phyloP scores from a whole-genome alignment of 2,888 invertebrate species.

The Chironomus tentans region DNA sequence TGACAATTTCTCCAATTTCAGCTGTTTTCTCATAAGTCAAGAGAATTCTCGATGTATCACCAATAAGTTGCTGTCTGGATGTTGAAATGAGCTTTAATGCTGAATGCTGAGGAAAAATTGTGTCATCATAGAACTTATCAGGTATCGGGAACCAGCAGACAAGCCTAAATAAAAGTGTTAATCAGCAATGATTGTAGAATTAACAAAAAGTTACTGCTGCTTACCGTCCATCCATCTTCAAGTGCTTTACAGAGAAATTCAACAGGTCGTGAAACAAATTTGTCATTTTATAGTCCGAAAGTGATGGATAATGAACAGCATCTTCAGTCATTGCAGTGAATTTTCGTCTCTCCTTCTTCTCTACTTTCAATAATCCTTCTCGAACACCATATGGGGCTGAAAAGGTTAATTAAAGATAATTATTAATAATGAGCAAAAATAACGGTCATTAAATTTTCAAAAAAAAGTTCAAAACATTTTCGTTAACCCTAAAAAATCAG shows the following conservation, averaged over 20 bases:
- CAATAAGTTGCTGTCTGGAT: conserved; percentile 81
- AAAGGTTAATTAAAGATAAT: conserved; percentile 30
- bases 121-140: conserved; percentile 63
- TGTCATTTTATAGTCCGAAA: conserved; percentile 74
- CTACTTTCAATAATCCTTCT: conserved; percentile 78
- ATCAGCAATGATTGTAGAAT: too few relatives aligned
- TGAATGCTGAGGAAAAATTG: conserved; percentile 70
- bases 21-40: conserved; percentile 74
- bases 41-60: conserved; percentile 68
- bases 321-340: conserved; percentile 50
- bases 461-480: neutral
- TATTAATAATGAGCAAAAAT: too few relatives aligned
- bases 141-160: conserved; percentile 95
- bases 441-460: neutral
- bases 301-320: conserved; percentile 68
- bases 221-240: conserved; percentile 66
- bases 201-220: neutral
- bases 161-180: neutral
- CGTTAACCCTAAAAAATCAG: too few relatives aligned
- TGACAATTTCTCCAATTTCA: conserved; percentile 40
- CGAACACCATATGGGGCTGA: conserved; percentile 95
- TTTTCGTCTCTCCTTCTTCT: conserved; percentile 37
- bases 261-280: conserved; percentile 79
- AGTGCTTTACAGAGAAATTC: conserved; percentile 66
- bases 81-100: conserved; percentile 69